Conservation (phyloP, 1,140 invertebrate species). For the Drosophila lacteicornis region DNA sequence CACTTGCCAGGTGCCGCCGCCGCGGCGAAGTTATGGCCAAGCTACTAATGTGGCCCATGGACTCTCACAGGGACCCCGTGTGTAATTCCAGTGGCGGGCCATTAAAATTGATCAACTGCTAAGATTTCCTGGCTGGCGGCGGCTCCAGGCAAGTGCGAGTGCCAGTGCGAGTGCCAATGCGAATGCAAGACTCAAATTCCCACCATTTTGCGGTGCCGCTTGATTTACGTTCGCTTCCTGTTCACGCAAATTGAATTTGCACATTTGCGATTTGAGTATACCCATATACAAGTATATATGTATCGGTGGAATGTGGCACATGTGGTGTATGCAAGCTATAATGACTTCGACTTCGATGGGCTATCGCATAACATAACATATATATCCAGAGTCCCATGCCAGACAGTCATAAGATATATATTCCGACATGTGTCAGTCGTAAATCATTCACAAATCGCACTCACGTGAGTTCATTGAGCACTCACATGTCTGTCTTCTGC, state of each 20-base stretch:
- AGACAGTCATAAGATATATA: slow-evolving; percentile 54
- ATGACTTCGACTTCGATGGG: slow-evolving; percentile 25
- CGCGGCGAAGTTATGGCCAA: slow-evolving; percentile 44
- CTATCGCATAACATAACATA: slow-evolving; percentile 43
- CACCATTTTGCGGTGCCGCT: slow-evolving; percentile 33
- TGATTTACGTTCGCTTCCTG: slow-evolving; percentile 30
- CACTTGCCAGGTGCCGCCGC: slow-evolving; percentile 32
- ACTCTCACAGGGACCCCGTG: slow-evolving; percentile 1
- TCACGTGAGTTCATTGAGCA: slow-evolving; percentile 60
- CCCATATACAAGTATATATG: neutral
- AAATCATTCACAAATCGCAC: slow-evolving; percentile 71
- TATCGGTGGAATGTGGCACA: slow-evolving; percentile 11
- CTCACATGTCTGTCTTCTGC: slow-evolving; percentile 9
- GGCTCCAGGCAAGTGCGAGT: neutral
- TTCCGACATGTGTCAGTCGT: slow-evolving; percentile 50
- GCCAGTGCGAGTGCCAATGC: neutral
- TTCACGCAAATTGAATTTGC: slow-evolving; percentile 42
- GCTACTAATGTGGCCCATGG: slow-evolving; percentile 24
- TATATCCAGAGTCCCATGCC: slow-evolving; percentile 16
- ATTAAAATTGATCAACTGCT: slow-evolving; percentile 74
- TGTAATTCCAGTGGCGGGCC: slow-evolving; percentile 66
- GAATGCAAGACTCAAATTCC: slow-evolving; percentile 25
- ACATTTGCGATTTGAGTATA: slow-evolving; percentile 8
- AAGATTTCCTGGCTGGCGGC: slow-evolving; percentile 50
- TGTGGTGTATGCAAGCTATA: slow-evolving; percentile 15